These are phyloP conservation scores for Mixornis gularis DNA, from an alignment of 2,113 vertebrate genomes.

Conservation along the genomic window DNA sequence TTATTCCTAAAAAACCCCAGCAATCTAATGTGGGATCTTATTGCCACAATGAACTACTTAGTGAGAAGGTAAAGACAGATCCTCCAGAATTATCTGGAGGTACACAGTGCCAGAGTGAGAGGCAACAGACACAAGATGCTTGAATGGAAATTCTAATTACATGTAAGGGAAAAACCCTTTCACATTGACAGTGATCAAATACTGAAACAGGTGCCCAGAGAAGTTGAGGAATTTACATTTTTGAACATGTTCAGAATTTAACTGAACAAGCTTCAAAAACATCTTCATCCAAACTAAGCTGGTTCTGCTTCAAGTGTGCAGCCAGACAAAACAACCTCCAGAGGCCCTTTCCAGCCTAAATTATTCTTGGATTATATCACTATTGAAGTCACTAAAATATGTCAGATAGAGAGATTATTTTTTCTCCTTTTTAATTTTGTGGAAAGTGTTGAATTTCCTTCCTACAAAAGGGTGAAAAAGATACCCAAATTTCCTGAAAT, in stretches of 20 bases:
- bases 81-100: background rate
- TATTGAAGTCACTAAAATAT: background rate
- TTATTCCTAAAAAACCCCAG: accelerated
- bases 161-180: background rate
- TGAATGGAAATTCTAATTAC: background rate
- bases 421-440: background rate
- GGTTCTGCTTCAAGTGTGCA: background rate
- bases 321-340: background rate
- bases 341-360: background rate
- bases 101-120: background rate
- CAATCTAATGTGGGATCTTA: background rate
- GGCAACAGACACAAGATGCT: background rate
- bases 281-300: background rate
- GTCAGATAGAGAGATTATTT: background rate
- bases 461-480: background rate
- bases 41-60: background rate
- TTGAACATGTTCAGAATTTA: background rate
- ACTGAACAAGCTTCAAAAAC: background rate
- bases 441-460: background rate
- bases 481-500: background rate
- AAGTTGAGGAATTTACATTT: background rate
- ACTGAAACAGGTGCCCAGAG: background rate
- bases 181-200: background rate
- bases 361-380: background rate
- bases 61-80: background rate